Evolutionary conservation across 1,140 invertebrate species (phyloP).

Genomic region (Ostrea denselamellosa): DNA sequence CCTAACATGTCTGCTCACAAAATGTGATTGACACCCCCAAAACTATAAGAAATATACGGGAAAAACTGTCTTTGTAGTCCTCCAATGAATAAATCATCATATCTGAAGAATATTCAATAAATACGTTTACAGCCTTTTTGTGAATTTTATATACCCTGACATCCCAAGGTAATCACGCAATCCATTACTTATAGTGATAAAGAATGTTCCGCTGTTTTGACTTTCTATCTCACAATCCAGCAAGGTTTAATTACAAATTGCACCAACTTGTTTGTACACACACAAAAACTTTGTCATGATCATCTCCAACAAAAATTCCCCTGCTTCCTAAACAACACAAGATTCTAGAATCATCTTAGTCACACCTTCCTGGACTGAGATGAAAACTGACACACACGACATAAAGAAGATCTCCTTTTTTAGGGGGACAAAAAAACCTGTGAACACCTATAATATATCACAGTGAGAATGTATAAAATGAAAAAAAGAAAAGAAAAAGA

Average conservation of each 20-base stretch:
- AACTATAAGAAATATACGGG: background rate
- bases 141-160: background rate
- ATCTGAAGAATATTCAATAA: conserved; percentile 11
- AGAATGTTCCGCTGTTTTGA: background rate
- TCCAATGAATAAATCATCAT: background rate
- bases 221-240: background rate
- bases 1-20: conserved; percentile 6
- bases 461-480: background rate
- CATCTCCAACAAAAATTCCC: background rate
- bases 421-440: background rate
- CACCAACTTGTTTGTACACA: background rate
- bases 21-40: background rate
- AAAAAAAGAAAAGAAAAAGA: background rate
- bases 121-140: conserved; percentile 7
- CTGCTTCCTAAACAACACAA: background rate
- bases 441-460: background rate
- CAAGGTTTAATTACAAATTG: background rate
- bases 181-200: background rate
- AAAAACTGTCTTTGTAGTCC: background rate
- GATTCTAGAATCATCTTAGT: background rate
- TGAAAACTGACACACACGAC: too few relatives aligned
- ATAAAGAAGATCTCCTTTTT: background rate
- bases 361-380: too few relatives aligned
- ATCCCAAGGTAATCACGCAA: background rate
- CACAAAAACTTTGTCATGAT: background rate